phyloP scores from a whole-genome alignment of 2,797 vertebrate species.

The Poeciliopsis presidionis region DNA sequence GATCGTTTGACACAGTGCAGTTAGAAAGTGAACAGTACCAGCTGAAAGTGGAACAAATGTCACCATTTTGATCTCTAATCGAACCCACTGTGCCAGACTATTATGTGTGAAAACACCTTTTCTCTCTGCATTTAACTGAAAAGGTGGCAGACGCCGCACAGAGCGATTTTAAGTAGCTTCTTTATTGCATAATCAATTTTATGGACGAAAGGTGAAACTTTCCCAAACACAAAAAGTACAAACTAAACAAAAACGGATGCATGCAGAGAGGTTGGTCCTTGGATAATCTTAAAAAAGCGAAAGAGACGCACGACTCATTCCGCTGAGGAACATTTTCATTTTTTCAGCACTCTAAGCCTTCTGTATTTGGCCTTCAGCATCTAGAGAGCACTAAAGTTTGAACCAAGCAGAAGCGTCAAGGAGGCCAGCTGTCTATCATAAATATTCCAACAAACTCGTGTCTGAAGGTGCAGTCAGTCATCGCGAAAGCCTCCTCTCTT shows the following conservation, averaged over 20 bases:
- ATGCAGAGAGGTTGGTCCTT: conserved; percentile 31
- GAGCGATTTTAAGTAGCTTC: not conserved
- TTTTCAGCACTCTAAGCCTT: not conserved
- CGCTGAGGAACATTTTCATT: conserved; percentile 22
- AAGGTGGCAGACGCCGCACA: not conserved
- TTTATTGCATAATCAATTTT: conserved; percentile 42
- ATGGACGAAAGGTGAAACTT: conserved; percentile 2
- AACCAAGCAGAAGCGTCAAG: conserved; percentile 13
- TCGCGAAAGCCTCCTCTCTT: conserved; percentile 5
- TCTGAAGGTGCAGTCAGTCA: conserved; percentile 17
- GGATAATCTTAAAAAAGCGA: conserved; percentile 11
- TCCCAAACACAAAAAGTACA: conserved; percentile 15
- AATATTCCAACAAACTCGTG: conserved; percentile 33
- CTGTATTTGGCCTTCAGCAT: conserved; percentile 22
- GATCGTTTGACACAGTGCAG: too few relatives aligned
- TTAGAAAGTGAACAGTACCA: too few relatives aligned
- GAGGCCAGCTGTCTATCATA: conserved; percentile 29
- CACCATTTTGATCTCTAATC: too few relatives aligned
- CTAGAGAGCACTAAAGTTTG: conserved; percentile 7
- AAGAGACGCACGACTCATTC: conserved; percentile 9
- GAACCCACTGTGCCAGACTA: too few relatives aligned
- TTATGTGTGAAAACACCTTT: too few relatives aligned
- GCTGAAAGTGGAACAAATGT: too few relatives aligned
- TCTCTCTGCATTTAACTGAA: too few relatives aligned
- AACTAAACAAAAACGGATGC: conserved; percentile 9